These are phyloP conservation scores for Fulica atra DNA, from an alignment of 2,113 vertebrate species.

Conservation along the genomic window DNA sequence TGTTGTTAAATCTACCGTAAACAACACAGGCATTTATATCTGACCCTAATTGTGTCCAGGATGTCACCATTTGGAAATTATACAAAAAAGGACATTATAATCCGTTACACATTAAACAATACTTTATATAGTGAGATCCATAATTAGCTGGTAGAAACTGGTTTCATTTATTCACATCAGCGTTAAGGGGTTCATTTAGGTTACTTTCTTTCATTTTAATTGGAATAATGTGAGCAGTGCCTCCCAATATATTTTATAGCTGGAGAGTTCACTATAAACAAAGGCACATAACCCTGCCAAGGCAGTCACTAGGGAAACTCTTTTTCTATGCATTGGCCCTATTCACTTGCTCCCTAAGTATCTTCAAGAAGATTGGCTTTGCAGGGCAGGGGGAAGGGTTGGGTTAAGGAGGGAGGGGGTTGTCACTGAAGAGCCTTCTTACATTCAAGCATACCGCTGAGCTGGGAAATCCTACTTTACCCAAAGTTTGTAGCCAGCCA, in stretches of 20 bases:
- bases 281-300: conserved; percentile 40
- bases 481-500: not conserved
- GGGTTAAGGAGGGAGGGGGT: not conserved
- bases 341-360: conserved; percentile 5
- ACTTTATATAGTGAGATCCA: conserved; percentile 52
- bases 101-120: conserved; percentile 66
- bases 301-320: conserved; percentile 50
- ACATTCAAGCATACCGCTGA: not conserved
- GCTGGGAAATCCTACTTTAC: not conserved
- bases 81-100: conserved; percentile 66
- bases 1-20: conserved; percentile 78
- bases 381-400: not conserved
- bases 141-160: conserved; percentile 67
- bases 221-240: conserved; percentile 51
- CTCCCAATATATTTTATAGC: conserved; percentile 60
- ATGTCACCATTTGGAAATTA: conserved; percentile 72
- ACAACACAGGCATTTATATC: conserved; percentile 74
- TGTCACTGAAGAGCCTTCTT: not conserved
- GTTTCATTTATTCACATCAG: conserved; percentile 70
- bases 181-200: conserved; percentile 68
- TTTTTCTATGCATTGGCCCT: not conserved
- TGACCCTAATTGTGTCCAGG: conserved; percentile 75
- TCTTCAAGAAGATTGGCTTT: conserved; percentile 4
- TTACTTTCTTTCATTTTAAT: conserved; percentile 70
- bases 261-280: conserved; percentile 55